Conservation (phyloP, 2,888 invertebrate genomes). For the Drosophila recens region DNA sequence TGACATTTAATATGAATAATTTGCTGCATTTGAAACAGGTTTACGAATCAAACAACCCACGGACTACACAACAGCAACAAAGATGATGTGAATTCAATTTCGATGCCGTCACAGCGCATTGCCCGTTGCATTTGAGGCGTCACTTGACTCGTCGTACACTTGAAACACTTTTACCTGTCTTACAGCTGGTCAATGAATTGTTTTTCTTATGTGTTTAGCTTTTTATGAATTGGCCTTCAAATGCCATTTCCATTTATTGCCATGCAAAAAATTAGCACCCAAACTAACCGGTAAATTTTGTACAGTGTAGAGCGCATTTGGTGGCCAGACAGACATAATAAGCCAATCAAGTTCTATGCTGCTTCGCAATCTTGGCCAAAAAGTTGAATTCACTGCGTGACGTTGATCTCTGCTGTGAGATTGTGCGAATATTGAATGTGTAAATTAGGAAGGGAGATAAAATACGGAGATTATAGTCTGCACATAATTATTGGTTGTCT, state of each 20-base stretch:
- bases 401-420: conserved; percentile 41
- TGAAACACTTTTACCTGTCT: conserved; percentile 47
- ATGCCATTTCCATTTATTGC: conserved; percentile 59
- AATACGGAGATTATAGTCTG: conserved; percentile 1
- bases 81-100: conserved; percentile 32
- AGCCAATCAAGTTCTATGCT: conserved; percentile 62
- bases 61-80: background rate
- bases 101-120: conserved; percentile 33
- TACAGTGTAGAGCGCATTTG: conserved; percentile 37
- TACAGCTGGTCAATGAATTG: conserved; percentile 50
- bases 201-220: conserved; percentile 24
- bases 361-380: conserved; percentile 34
- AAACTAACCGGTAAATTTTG: conserved; percentile 19
- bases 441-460: background rate
- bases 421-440: conserved; percentile 34
- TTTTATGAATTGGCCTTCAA: conserved; percentile 56
- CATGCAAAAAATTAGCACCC: conserved; percentile 63
- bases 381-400: background rate
- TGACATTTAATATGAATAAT: conserved; percentile 6
- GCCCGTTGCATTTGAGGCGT: conserved; percentile 38
- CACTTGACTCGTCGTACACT: conserved; percentile 51
- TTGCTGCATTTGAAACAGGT: conserved; percentile 8
- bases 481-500: background rate
- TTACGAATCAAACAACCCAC: conserved; percentile 21
- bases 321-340: conserved; percentile 29